Percentiles rank a stretch among this genome's conserved stretches.
Conservation (phyloP, 2,797 vertebrate genomes). For the Syncerus caffer region DNA sequence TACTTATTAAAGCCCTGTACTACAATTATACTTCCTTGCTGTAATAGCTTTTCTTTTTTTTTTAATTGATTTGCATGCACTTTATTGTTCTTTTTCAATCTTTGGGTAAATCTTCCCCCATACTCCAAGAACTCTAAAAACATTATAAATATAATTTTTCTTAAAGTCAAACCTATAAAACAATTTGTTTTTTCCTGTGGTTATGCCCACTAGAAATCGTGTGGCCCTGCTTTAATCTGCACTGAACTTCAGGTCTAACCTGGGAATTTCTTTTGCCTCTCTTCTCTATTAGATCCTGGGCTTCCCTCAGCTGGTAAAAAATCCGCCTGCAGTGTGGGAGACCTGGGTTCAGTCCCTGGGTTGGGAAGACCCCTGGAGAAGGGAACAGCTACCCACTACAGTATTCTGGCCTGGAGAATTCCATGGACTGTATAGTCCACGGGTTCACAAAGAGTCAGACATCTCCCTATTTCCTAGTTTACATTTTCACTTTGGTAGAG, state of each 20-base stretch:
- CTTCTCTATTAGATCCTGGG: neutral
- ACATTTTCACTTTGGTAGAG: no score
- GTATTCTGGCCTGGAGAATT: neutral
- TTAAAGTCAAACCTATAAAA: neutral
- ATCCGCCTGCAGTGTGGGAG: neutral
- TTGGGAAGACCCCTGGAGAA: neutral
- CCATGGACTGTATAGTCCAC: neutral
- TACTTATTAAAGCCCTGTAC: neutral
- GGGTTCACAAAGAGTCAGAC: neutral
- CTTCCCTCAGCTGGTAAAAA: neutral
- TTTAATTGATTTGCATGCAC: neutral
- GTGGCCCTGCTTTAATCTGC: neutral
- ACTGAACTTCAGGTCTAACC: neutral
- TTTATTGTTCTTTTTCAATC: constrained; percentile 5
- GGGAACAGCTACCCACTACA: neutral
- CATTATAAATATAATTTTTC: neutral
- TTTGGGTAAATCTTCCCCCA: neutral
- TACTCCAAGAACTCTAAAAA: neutral
- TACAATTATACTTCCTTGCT: neutral
- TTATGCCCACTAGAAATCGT: neutral
- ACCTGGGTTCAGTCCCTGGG: neutral
- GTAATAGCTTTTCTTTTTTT: neutral
- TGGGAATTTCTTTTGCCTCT: neutral
- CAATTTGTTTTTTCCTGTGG: neutral
- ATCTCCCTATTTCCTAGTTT: no score